These are phyloP conservation scores for Gymnosoma rotundatum DNA, from an alignment of 2,888 invertebrate species.

Conservation along the genomic window DNA sequence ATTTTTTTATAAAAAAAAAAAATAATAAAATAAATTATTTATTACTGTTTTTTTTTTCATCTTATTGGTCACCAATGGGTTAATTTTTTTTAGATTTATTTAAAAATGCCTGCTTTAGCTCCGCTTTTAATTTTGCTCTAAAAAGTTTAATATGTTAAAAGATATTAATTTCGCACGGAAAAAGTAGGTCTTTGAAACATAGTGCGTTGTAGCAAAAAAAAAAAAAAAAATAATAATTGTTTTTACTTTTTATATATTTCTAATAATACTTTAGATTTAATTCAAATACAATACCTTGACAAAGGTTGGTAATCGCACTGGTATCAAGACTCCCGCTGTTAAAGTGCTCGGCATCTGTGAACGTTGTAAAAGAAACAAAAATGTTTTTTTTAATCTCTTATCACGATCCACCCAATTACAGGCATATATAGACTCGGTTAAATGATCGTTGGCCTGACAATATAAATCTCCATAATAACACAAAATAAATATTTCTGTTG, in stretches of 20 bases:
- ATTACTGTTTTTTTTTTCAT: no score
- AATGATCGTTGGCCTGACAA: constrained; percentile 82
- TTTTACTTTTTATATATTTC: no score
- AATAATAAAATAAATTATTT: no score
- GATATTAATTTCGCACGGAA: no score
- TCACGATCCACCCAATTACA: constrained; percentile 84
- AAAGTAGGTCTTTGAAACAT: no score
- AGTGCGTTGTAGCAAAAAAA: neutral
- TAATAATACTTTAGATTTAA: no score
- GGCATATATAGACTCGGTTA: constrained; percentile 83
- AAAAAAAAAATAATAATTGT: neutral
- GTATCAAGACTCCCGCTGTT: constrained; percentile 83
- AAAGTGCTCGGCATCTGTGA: constrained; percentile 83
- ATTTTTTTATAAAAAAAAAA: no score
- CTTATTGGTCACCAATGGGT: no score
- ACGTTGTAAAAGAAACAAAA: constrained; percentile 83
- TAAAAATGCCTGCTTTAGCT: no score
- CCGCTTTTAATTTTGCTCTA: no score
- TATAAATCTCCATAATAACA: constrained; percentile 84
- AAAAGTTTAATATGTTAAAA: no score
- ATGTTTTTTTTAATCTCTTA: constrained; percentile 77
- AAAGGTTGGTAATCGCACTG: constrained; percentile 83
- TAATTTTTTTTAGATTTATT: no score
- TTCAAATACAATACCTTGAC: constrained; percentile 79
- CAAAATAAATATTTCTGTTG: constrained; percentile 83